These are phyloP conservation scores for Oncorhynchus tshawytscha DNA, from an alignment of 2,113 vertebrate genomes.

Conservation along the genomic window DNA sequence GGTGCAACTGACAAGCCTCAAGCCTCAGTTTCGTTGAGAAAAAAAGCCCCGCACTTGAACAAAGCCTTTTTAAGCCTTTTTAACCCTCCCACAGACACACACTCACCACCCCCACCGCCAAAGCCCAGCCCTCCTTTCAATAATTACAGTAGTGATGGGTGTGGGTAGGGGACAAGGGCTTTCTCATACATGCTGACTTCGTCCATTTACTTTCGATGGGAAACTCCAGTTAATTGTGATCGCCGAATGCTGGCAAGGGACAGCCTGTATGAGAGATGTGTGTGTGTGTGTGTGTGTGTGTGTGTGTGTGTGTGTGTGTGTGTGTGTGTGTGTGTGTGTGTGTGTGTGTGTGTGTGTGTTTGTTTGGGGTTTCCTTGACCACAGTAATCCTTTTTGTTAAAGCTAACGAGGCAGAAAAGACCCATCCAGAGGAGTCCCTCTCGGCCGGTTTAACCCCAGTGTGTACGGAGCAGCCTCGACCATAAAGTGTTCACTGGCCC, in stretches of 20 bases:
- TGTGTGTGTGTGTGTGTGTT: not conserved
- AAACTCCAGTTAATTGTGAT: constrained; percentile 47
- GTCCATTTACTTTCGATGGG: constrained; percentile 40
- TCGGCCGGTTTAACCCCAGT: constrained; percentile 47
- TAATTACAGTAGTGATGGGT: constrained; percentile 45
- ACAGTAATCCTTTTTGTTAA: constrained; percentile 57
- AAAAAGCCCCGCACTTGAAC: constrained; percentile 16
- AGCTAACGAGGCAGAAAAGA: constrained; percentile 65
- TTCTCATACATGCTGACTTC: constrained; percentile 23
- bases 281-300: too few relatives aligned
- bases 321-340: too few relatives aligned
- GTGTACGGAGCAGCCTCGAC: constrained; percentile 23
- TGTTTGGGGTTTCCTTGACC: constrained; percentile 26
- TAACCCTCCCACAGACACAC: constrained; percentile 7
- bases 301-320: too few relatives aligned
- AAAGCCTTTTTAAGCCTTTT: constrained; percentile 4
- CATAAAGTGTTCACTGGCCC: constrained; percentile 45
- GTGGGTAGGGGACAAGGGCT: constrained; percentile 3
- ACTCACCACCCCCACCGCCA: not conserved
- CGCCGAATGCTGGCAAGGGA: constrained; percentile 22
- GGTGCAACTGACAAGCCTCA: constrained; percentile 47
- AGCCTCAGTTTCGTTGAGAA: constrained; percentile 44
- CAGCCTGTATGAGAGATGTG: not conserved
- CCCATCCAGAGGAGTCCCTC: constrained; percentile 51
- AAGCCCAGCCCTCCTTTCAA: constrained; percentile 34